phyloP scores from a whole-genome alignment of 2,113 vertebrate genomes.

The Bufo gargarizans region DNA sequence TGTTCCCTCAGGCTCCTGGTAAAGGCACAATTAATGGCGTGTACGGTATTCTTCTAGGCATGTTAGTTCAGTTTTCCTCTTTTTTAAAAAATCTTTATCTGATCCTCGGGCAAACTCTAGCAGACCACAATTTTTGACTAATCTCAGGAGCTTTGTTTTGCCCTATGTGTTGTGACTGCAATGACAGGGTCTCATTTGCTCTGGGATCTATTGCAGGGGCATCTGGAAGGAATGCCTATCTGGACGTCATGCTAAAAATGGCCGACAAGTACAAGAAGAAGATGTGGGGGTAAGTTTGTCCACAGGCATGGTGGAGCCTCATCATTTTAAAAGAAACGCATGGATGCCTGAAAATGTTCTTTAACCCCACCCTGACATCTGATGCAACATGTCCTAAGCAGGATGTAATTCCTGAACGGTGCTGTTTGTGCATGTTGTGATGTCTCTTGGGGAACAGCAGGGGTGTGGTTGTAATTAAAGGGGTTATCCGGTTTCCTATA shows the following conservation, averaged over 20 bases:
- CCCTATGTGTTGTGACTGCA: neutral
- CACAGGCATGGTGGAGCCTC: too few species aligned
- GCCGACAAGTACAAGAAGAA: slow-evolving; percentile 98
- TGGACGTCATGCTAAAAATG: slow-evolving; percentile 90
- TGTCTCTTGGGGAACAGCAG: too few species aligned
- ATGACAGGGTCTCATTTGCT: neutral
- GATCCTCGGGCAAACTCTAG: too few species aligned
- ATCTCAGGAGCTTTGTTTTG: neutral
- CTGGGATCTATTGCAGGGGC: slow-evolving; percentile 77
- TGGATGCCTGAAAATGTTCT: neutral
- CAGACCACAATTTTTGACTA: neutral
- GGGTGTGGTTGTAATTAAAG: too few species aligned
- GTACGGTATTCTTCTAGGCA: too few species aligned
- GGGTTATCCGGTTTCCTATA: too few species aligned
- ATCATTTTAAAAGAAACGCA: neutral
- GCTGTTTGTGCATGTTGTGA: too few species aligned
- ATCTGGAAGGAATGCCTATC: slow-evolving; percentile 87
- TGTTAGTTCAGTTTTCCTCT: too few species aligned
- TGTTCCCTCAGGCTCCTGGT: neutral
- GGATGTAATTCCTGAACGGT: too few species aligned
- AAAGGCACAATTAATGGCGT: too few species aligned
- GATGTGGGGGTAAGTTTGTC: slow-evolving; percentile 89
- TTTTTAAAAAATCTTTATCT: too few species aligned
- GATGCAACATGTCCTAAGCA: too few species aligned
- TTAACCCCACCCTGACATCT: neutral